These are phyloP conservation scores for Sebastes fasciatus DNA, from an alignment of 2,113 vertebrate species.

Conservation along the genomic window DNA sequence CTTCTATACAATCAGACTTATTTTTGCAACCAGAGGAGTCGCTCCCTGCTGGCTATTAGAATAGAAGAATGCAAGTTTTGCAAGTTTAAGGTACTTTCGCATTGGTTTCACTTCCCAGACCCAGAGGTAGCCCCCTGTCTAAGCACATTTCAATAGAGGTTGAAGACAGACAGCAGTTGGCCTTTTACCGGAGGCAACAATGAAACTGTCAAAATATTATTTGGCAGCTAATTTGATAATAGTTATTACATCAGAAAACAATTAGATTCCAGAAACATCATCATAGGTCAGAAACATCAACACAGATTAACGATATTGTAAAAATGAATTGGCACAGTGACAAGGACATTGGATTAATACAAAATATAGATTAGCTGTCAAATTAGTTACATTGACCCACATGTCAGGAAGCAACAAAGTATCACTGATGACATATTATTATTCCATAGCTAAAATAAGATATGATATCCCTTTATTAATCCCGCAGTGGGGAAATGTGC, in stretches of 20 bases:
- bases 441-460: background rate
- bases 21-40: no score
- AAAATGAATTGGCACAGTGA: background rate
- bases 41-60: no score
- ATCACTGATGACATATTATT: background rate
- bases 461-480: no score
- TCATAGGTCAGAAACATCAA: background rate
- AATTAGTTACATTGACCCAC: background rate
- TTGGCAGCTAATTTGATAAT: background rate
- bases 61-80: no score
- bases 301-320: background rate
- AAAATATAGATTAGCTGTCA: conserved; percentile 1
- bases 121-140: no score
- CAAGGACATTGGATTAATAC: background rate
- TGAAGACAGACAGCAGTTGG: background rate
- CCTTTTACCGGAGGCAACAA: background rate
- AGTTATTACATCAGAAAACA: background rate
- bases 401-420: background rate
- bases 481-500: no score
- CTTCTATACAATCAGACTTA: no score
- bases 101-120: no score
- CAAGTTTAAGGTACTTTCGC: no score
- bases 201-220: background rate
- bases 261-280: background rate
- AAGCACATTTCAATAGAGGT: background rate